A percentile compares a stretch with the other conserved stretches of the same genome.
Conservation (phyloP, 2,888 invertebrate genomes). For the Plemyria rubiginata region DNA sequence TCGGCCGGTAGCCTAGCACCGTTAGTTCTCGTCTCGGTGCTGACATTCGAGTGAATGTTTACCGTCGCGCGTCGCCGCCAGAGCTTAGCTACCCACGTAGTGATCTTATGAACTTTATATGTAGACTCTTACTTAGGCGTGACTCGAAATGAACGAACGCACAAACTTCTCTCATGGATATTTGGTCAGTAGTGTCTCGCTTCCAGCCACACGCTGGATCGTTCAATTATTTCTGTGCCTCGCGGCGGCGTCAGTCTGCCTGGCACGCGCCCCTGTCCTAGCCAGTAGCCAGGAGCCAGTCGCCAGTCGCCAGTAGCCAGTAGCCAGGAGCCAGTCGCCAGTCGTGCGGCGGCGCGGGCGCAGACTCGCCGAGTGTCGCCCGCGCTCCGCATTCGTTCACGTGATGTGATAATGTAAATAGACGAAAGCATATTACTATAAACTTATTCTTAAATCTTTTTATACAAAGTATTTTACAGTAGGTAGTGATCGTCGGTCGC, state of each 20-base stretch:
- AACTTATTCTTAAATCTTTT: slow-evolving; percentile 66
- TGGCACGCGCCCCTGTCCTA: not conserved
- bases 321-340: too few species aligned
- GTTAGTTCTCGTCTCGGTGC: slow-evolving; percentile 27
- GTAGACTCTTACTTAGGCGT: slow-evolving; percentile 50
- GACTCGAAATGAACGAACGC: slow-evolving; percentile 60
- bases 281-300: too few species aligned
- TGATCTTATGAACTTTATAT: slow-evolving; percentile 57
- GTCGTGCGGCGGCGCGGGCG: not conserved
- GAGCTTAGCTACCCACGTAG: slow-evolving; percentile 63
- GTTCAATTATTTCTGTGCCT: slow-evolving; percentile 65
- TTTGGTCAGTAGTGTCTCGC: slow-evolving; percentile 45
- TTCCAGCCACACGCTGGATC: slow-evolving; percentile 49
- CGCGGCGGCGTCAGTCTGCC: not conserved
- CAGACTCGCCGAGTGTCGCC: slow-evolving; percentile 12
- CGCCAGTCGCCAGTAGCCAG: too few species aligned
- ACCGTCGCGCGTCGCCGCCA: slow-evolving; percentile 47
- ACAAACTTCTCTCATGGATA: slow-evolving; percentile 51
- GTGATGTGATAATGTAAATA: slow-evolving; percentile 77
- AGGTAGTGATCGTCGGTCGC: slow-evolving; percentile 45
- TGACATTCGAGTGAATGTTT: slow-evolving; percentile 13
- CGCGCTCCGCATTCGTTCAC: slow-evolving; percentile 53
- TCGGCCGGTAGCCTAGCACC: slow-evolving; percentile 31
- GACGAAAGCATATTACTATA: slow-evolving; percentile 48
- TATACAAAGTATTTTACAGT: slow-evolving; percentile 61